phyloP scores from a whole-genome alignment of 2,113 vertebrate genomes.

The Ciconia boyciana region DNA sequence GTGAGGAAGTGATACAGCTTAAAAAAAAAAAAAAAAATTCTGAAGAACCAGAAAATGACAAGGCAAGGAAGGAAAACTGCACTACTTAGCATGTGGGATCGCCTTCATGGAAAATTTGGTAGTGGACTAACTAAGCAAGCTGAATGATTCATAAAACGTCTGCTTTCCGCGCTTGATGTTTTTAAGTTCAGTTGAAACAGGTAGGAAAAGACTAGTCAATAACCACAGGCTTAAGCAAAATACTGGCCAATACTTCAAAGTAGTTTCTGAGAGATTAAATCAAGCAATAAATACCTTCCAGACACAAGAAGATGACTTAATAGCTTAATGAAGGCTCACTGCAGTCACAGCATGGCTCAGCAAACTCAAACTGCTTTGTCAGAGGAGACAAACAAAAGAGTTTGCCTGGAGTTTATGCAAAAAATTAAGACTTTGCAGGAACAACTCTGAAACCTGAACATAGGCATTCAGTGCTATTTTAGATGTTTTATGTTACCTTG shows the following conservation, averaged over 20 bases:
- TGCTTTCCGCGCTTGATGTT: not conserved
- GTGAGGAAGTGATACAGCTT: not conserved
- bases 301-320: not conserved
- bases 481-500: not conserved
- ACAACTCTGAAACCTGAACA: not conserved
- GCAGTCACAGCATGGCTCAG: not conserved
- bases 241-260: not conserved
- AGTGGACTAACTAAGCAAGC: not conserved
- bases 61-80: not conserved
- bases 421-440: not conserved
- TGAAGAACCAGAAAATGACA: not conserved
- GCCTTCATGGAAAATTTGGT: not conserved
- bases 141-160: not conserved
- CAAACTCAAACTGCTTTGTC: conserved; percentile 14
- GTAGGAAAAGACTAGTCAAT: not conserved
- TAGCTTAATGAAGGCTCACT: not conserved
- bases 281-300: not conserved
- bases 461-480: not conserved
- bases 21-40: not conserved
- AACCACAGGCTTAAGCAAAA: not conserved
- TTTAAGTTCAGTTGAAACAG: not conserved
- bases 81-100: not conserved
- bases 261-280: not conserved
- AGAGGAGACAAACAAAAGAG: not conserved
- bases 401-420: not conserved